Percentiles rank a stretch among this genome's conserved stretches.
These are phyloP conservation scores for Simalia tracyae DNA, from an alignment of 2,797 vertebrate genomes.

Conservation along the genomic window DNA sequence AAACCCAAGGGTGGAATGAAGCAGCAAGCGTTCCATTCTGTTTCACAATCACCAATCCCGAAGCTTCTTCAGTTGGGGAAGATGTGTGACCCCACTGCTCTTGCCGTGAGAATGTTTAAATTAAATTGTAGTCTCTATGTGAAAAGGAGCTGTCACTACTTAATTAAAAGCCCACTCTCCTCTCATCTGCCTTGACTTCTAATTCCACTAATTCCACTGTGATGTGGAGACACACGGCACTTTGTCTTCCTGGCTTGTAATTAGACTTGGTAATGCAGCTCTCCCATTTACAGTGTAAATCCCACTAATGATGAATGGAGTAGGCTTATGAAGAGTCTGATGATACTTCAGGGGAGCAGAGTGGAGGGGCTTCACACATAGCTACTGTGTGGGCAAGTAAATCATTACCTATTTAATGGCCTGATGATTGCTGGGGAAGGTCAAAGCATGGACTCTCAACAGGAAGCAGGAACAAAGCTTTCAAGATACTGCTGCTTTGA, in stretches of 20 bases:
- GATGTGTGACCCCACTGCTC: slow-evolving; percentile 56
- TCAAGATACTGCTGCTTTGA: background rate
- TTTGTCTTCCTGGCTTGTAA: slow-evolving; percentile 75
- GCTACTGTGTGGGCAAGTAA: slow-evolving; percentile 61
- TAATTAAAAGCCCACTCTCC: slow-evolving; percentile 69
- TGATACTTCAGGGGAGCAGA: slow-evolving; percentile 65
- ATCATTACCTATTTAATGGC: slow-evolving; percentile 62
- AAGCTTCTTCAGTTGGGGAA: slow-evolving; percentile 47
- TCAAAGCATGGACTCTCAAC: slow-evolving; percentile 33
- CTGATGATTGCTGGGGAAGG: slow-evolving; percentile 48
- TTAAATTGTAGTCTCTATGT: slow-evolving; percentile 62
- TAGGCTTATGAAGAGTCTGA: slow-evolving; percentile 72
- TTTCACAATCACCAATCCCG: slow-evolving; percentile 24
- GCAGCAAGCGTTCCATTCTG: slow-evolving; percentile 26
- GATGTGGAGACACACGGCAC: slow-evolving; percentile 62
- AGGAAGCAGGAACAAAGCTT: slow-evolving; percentile 5
- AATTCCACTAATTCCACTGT: slow-evolving; percentile 65
- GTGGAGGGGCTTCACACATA: slow-evolving; percentile 68
- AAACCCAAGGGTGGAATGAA: slow-evolving; percentile 26
- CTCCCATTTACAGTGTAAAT: slow-evolving; percentile 80
- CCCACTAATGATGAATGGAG: slow-evolving; percentile 77
- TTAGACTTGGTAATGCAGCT: slow-evolving; percentile 80
- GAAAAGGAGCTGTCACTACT: slow-evolving; percentile 67
- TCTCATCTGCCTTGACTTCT: slow-evolving; percentile 63
- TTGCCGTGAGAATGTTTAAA: slow-evolving; percentile 53